Evolutionary conservation across 2,888 invertebrate genomes (phyloP), one percentile per base, ranked within the genome.

Genomic region (Temnothorax rugatulus): DNA sequence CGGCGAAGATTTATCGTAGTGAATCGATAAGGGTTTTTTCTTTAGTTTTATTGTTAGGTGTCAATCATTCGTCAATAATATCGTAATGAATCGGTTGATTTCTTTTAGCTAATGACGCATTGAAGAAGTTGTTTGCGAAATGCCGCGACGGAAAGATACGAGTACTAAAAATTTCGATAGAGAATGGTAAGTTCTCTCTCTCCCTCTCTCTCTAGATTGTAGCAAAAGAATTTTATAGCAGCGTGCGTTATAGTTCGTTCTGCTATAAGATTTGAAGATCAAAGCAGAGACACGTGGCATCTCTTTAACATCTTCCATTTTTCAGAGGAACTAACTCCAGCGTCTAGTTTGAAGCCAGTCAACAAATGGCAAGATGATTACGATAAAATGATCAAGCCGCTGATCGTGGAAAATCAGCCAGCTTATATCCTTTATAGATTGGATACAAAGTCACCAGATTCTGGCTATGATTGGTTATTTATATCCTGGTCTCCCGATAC

Each of bases 401-500:
- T 98, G 84, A 95, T 98, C 73, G 96, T 97, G 90, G 97, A 97
- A 91, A 97, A 97, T 94, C 97, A 97, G 91, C 99, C 99, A 34
- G 98, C 98, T 91, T 99, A 98, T 94, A 96, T 99, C 89, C 95
- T 99, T 76, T 95, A 90, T 93, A 97, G 97, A 87, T 95, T 98
- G 89, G 98, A 98, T 93, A 96, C 96, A 34, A 97, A 97, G 93
- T 97, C 97, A 88, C 96, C 97, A 34, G 95, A 95, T 15, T 96
- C 97, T 9, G 98, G 98, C 0, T 97, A 98, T 95, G 98, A 98
- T 92, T 99, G 99, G 99, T 95, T 99, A 11, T 96, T 99, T 77
- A 97, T 99, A 77, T 98, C 98, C 91, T 99, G 99, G 98, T 98
- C 98, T 0, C 99, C 99, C 0, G 99, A 99, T 93, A 96, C 96